These are phyloP conservation scores for Agrilus mali DNA, from an alignment of 2,888 invertebrate genomes.

Conservation along the genomic window DNA sequence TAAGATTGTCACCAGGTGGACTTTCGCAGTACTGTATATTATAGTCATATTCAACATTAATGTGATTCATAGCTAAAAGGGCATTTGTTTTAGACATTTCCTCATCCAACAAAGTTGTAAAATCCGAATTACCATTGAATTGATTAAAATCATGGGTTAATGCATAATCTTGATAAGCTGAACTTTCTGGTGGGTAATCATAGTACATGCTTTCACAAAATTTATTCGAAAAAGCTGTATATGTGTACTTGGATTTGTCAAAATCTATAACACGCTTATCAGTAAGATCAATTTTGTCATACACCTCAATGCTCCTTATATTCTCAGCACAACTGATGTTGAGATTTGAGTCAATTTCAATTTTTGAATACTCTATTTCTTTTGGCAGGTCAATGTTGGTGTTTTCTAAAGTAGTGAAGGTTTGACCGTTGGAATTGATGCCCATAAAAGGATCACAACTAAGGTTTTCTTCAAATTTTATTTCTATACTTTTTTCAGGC, in stretches of 20 bases:
- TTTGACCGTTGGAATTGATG: too few species aligned
- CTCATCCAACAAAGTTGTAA: constrained; percentile 39
- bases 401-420: constrained; percentile 12
- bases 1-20: constrained; percentile 18
- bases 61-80: constrained; percentile 18
- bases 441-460: too few species aligned
- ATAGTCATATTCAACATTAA: constrained; percentile 25
- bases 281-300: constrained; percentile 21
- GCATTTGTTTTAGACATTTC: constrained; percentile 35
- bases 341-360: constrained; percentile 24
- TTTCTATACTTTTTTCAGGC: not conserved
- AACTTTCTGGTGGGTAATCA: constrained; percentile 27
- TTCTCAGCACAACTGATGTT: constrained; percentile 21
- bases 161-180: constrained; percentile 31
- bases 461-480: not conserved
- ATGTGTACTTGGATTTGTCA: constrained; percentile 21
- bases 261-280: constrained; percentile 23
- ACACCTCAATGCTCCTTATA: constrained; percentile 16
- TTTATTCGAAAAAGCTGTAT: constrained; percentile 25
- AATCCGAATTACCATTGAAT: constrained; percentile 34
- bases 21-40: constrained; percentile 14
- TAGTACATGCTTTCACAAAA: constrained; percentile 32
- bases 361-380: constrained; percentile 29
- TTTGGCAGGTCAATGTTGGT: constrained; percentile 20
- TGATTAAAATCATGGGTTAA: constrained; percentile 30